Percentiles rank a stretch among this genome's conserved stretches.
phyloP scores from a whole-genome alignment of 2,113 vertebrate genomes.

The Otolemur garnettii region DNA sequence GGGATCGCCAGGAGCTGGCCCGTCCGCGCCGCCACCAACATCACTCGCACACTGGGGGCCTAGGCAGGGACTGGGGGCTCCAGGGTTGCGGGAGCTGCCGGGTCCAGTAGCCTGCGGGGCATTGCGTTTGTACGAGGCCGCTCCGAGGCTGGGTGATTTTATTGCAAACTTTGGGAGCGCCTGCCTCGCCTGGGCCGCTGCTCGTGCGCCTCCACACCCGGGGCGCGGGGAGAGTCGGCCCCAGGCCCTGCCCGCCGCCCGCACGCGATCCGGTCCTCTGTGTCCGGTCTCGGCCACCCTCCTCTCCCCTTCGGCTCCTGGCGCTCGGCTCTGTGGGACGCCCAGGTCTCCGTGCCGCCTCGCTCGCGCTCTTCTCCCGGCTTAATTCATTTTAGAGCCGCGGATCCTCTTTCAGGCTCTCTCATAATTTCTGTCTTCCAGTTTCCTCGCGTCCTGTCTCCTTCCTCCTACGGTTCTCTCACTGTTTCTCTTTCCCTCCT shows the following conservation, averaged over 20 bases:
- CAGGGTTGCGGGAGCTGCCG: accelerated
- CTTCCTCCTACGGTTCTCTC: too few species aligned
- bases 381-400: neutral
- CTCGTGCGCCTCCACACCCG: too few species aligned
- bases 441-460: neutral
- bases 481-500: neutral
- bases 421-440: neutral
- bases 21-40: accelerated
- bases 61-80: too few species aligned
- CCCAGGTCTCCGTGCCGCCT: accelerated
- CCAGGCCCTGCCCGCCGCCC: neutral
- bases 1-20: constrained; percentile 15
- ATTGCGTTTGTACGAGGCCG: neutral
- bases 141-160: neutral
- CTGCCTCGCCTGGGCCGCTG: neutral
- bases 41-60: accelerated
- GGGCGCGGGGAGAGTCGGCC: neutral
- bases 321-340: neutral
- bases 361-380: neutral
- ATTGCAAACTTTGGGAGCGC: neutral
- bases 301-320: neutral
- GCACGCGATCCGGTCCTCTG: neutral
- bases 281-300: neutral
- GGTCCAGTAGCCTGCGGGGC: accelerated
- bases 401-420: neutral